Conservation (phyloP, 2,888 invertebrate genomes). For the Diaphora mendica region DNA sequence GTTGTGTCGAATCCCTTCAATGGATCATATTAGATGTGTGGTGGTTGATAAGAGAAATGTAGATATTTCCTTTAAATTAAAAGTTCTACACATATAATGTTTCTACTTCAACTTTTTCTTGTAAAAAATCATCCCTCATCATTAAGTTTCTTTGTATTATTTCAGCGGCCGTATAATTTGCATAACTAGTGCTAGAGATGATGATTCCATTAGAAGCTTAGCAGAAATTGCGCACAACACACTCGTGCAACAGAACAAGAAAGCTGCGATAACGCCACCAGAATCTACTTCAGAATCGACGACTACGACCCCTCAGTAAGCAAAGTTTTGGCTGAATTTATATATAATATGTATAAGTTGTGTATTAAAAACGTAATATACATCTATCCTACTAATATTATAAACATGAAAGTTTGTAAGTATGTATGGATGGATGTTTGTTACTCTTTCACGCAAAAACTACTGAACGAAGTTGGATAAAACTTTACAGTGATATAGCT, state of each 20-base stretch:
- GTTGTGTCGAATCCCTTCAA: too few species aligned
- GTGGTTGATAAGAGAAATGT: too few species aligned
- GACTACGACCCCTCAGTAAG: constrained; percentile 59
- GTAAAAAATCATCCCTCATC: not conserved
- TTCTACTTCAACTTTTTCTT: not conserved
- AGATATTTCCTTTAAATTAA: not conserved
- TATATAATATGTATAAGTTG: not conserved
- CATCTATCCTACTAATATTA: too few species aligned
- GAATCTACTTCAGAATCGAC: constrained; percentile 61
- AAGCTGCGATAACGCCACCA: constrained; percentile 62
- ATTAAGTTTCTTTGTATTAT: constrained; percentile 55
- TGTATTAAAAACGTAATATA: too few species aligned
- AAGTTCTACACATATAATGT: not conserved
- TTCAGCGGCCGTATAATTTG: constrained; percentile 94
- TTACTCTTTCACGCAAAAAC: too few species aligned
- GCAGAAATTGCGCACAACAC: constrained; percentile 95
- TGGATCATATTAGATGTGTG: too few species aligned
- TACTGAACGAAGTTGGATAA: too few species aligned
- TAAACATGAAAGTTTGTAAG: too few species aligned
- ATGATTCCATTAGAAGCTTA: constrained; percentile 93
- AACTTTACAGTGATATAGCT: too few species aligned
- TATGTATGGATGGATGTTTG: too few species aligned
- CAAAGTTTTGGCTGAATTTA: not conserved
- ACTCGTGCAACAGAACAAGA: constrained; percentile 92
- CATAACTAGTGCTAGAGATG: constrained; percentile 95